A percentile compares a stretch with the other conserved stretches of the same genome.
phyloP scores from a whole-genome alignment of 2,113 vertebrate genomes.

The Sinosuthora webbiana region DNA sequence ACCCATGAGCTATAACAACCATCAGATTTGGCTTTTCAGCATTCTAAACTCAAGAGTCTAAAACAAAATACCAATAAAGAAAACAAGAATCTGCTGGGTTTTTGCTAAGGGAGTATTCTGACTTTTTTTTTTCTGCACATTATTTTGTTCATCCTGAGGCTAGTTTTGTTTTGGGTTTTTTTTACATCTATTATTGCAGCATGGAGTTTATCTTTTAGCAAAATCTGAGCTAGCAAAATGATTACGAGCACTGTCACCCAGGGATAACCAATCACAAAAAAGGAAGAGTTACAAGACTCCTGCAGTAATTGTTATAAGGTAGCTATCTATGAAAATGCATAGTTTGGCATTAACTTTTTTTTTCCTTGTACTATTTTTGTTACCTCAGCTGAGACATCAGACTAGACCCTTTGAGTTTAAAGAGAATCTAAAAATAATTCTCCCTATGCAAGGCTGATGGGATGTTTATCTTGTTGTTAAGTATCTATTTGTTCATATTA shows the following conservation, averaged over 20 bases:
- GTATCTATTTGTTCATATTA: not conserved
- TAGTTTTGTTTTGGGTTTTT: not conserved
- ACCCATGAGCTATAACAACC: fast-evolving
- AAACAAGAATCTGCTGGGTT: not conserved
- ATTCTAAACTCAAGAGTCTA: not conserved
- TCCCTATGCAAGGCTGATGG: not conserved
- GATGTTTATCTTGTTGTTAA: not conserved
- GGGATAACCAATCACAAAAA: not conserved
- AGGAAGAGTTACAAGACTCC: not conserved
- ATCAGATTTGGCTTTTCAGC: not conserved
- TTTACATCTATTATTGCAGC: not conserved
- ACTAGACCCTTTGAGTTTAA: not conserved
- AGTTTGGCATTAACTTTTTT: not conserved
- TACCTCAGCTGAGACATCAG: not conserved
- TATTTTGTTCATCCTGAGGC: not conserved
- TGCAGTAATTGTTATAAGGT: not conserved
- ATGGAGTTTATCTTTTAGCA: not conserved
- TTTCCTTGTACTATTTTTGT: not conserved
- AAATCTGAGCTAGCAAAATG: not conserved
- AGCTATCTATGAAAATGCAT: not conserved
- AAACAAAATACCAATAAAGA: not conserved
- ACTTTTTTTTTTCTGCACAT: not conserved
- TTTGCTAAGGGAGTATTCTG: not conserved
- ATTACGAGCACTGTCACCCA: not conserved
- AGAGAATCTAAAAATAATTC: not conserved